Percentiles rank a stretch among this genome's conserved stretches.
Conservation (phyloP, 2,888 invertebrate species). For the Seladonia tumulorum region DNA sequence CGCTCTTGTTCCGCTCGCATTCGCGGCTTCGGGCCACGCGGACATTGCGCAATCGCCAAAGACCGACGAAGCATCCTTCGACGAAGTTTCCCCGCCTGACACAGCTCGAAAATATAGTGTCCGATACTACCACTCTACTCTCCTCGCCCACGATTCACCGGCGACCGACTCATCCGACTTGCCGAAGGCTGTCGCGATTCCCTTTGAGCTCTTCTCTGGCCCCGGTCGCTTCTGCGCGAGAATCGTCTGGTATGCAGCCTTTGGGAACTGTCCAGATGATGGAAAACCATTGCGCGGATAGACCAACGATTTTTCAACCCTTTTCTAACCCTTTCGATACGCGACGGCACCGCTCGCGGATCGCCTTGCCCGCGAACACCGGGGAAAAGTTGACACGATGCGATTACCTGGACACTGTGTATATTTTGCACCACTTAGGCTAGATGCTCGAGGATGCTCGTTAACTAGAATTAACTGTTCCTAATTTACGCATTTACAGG, state of each 20-base stretch:
- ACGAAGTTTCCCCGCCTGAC: not conserved
- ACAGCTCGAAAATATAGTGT: conserved; percentile 54
- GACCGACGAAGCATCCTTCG: not conserved
- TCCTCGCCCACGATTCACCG: conserved; percentile 28
- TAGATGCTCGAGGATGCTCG: too few species aligned
- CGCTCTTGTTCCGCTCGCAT: not conserved
- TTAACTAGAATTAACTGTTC: too few species aligned
- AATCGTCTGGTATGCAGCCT: conserved; percentile 52
- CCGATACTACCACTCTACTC: conserved; percentile 5
- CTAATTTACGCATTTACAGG: too few species aligned
- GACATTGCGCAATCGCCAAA: conserved; percentile 51
- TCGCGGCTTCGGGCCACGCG: conserved; percentile 37
- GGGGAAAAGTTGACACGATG: too few species aligned
- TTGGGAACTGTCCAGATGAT: conserved; percentile 51
- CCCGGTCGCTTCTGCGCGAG: conserved; percentile 7
- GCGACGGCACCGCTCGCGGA: not conserved
- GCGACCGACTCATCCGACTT: not conserved
- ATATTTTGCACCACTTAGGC: too few species aligned
- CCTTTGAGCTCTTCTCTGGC: conserved; percentile 5
- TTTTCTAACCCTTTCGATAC: not conserved
- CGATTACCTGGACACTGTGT: too few species aligned
- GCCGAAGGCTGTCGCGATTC: conserved; percentile 32
- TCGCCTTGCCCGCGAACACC: not conserved
- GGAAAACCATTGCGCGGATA: conserved; percentile 10
- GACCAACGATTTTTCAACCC: conserved; percentile 6